Percentiles rank a stretch among this genome's conserved stretches.
These are phyloP conservation scores for Thaleichthys pacificus DNA, from an alignment of 2,797 vertebrate genomes.

Conservation along the genomic window DNA sequence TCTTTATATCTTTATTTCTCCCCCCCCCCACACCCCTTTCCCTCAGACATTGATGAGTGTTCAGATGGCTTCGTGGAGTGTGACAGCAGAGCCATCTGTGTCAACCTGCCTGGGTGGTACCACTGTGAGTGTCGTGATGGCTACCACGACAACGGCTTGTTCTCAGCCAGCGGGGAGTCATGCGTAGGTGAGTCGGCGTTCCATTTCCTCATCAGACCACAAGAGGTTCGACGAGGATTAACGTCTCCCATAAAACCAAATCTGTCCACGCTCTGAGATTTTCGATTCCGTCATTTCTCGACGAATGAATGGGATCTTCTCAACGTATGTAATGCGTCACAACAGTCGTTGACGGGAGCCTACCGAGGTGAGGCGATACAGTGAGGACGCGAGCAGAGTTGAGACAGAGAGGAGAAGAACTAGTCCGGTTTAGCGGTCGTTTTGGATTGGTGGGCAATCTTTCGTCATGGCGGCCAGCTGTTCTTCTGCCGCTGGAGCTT, in stretches of 20 bases:
- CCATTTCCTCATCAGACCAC: not conserved
- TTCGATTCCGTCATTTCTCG: not conserved
- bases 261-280: too few species aligned
- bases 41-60: constrained; percentile 95
- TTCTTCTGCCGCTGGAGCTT: not conserved
- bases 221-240: not conserved
- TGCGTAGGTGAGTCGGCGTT: constrained; percentile 87
- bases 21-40: constrained; percentile 12
- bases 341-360: not conserved
- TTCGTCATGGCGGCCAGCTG: not conserved
- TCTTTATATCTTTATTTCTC: not conserved
- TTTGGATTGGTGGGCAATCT: not conserved
- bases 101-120: constrained; percentile 99
- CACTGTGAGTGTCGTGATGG: constrained; percentile 98
- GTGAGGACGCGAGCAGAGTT: not conserved
- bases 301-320: not conserved
- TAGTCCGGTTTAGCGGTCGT: not conserved
- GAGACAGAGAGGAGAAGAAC: not conserved
- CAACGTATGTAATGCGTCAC: not conserved
- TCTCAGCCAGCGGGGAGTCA: constrained; percentile 92
- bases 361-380: not conserved
- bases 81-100: constrained; percentile 94
- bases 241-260: too few species aligned
- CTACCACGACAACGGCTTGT: constrained; percentile 98
- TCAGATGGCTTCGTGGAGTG: constrained; percentile 95